These are phyloP conservation scores for Enoplosus armatus DNA, from an alignment of 2,797 vertebrate genomes.

Conservation along the genomic window DNA sequence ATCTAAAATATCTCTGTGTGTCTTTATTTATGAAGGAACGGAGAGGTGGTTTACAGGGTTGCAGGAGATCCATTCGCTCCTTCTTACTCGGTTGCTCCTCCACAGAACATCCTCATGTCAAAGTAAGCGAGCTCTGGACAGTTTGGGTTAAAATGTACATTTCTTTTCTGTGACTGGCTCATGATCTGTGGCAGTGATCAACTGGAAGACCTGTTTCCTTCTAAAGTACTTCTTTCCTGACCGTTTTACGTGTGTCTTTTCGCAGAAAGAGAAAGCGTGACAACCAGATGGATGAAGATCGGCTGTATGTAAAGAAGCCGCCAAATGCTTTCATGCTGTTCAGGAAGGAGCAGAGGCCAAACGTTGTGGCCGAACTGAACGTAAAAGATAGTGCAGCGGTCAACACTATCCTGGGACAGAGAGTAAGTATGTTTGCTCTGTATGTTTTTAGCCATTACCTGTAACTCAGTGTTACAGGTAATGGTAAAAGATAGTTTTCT, in stretches of 20 bases:
- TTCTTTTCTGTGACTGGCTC: not conserved
- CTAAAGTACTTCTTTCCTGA: not conserved
- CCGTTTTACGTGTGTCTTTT: not conserved
- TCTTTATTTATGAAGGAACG: not conserved
- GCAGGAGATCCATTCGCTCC: not conserved
- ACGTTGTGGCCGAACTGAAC: not conserved
- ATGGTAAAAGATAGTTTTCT: no score
- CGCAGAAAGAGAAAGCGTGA: not conserved
- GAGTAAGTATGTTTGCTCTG: not conserved
- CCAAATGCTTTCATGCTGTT: conserved; percentile 23
- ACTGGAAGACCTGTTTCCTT: not conserved
- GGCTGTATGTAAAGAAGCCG: not conserved
- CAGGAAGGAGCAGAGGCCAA: conserved; percentile 7
- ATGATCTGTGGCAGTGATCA: not conserved
- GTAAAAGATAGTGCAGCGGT: fast-evolving
- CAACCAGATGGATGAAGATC: fast-evolving
- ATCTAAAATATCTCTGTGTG: not conserved
- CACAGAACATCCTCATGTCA: not conserved
- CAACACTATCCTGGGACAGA: not conserved
- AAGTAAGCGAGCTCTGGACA: not conserved
- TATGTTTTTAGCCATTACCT: no score
- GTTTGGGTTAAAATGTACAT: not conserved
- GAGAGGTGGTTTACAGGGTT: no score
- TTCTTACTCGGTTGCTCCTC: not conserved
- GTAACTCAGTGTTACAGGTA: no score